These are phyloP conservation scores for Lithobates sylvaticus DNA, from an alignment of 2,797 vertebrate species.

Conservation along the genomic window DNA sequence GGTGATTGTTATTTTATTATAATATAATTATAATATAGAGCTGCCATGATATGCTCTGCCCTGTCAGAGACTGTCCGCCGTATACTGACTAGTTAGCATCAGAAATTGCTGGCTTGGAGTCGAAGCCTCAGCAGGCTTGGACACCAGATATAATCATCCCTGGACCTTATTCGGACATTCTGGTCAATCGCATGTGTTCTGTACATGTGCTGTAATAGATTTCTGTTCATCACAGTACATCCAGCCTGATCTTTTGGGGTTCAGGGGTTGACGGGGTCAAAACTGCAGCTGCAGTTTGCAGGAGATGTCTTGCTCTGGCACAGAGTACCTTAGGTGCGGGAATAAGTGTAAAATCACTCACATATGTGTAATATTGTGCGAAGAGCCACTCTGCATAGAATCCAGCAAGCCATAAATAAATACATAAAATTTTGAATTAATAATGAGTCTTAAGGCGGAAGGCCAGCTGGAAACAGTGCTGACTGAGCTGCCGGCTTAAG, in stretches of 20 bases:
- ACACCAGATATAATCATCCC: too few relatives aligned
- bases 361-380: constrained; percentile 11
- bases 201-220: not conserved
- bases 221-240: not conserved
- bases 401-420: constrained; percentile 18
- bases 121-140: not conserved
- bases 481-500: not conserved
- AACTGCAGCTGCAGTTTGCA: not conserved
- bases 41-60: not conserved
- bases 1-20: not conserved
- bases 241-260: too few relatives aligned
- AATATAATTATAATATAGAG: not conserved
- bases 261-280: not conserved
- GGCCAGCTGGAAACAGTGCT: constrained; percentile 5
- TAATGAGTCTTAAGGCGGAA: not conserved
- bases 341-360: constrained; percentile 7
- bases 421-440: constrained; percentile 24
- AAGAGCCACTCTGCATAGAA: not conserved
- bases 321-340: not conserved
- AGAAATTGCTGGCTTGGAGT: not conserved
- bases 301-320: not conserved
- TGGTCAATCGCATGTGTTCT: not conserved
- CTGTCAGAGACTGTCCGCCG: not conserved
- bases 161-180: constrained; percentile 8
- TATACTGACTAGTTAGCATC: not conserved